Evolutionary conservation across 2,797 vertebrate genomes (phyloP).

Genomic region (Rhincodon typus): DNA sequence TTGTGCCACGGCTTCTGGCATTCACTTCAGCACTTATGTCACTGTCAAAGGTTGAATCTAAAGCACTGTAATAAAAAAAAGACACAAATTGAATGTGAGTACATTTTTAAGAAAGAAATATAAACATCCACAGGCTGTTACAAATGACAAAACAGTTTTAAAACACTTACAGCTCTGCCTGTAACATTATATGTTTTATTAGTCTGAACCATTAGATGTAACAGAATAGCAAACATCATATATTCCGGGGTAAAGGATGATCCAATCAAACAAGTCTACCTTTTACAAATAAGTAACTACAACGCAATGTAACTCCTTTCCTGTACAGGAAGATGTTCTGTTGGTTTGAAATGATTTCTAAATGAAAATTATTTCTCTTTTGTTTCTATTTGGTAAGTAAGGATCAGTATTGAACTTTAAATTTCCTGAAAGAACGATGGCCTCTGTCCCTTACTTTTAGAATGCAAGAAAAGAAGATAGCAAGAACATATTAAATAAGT

Average conservation of each 20-base stretch:
- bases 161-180: not conserved
- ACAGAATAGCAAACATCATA: not conserved
- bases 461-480: not conserved
- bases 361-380: not conserved
- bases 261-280: not conserved
- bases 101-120: not conserved
- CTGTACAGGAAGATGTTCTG: not conserved
- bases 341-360: not conserved
- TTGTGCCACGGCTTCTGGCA: constrained; percentile 66
- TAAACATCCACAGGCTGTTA: not conserved
- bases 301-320: no score
- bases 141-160: not conserved
- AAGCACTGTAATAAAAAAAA: constrained; percentile 59
- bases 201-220: not conserved
- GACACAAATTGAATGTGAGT: constrained; percentile 9
- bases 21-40: constrained; percentile 71
- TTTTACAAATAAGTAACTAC: not conserved
- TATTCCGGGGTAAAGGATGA: not conserved
- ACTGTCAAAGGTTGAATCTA: constrained; percentile 80
- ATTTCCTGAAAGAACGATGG: not conserved
- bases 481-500: not conserved
- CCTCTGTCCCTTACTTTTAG: no score
- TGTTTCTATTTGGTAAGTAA: not conserved
- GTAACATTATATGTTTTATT: not conserved
- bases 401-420: not conserved